Base-by-base conservation (phyloP, 2,797 vertebrate genomes). In the Hoplostethus atlanticus region DNA sequence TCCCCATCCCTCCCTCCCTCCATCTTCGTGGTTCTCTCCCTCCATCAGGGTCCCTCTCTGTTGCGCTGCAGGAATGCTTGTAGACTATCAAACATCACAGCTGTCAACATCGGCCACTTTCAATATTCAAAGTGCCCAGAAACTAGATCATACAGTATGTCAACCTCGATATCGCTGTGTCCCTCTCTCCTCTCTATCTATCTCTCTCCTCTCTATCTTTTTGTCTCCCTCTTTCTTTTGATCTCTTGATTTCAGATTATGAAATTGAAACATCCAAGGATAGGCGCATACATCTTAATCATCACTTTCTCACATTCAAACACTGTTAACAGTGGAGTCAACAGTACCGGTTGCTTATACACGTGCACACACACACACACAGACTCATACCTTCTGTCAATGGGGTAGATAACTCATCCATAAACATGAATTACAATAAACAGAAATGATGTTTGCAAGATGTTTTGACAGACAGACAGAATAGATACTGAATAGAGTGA, bases 391-490 rank as follows among this genome's bases (percentile, higher is more conserved):
- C 61, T 21, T 73, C 67, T 68, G 67, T 73, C 64, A 73, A 55
- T 40, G 51, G 64, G 65, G 71, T 52, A 76, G 65, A 76, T 77
- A 68, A 57, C 68, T 85, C 86, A 84, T 84, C 65, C 68, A 89
- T 90, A 89, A 82, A 84, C 60, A 87, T 87, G 68, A 76, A 36
- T 68, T 58, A 48, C 78, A 80, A 85, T 81, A 87, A 85, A 79
- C 77, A 84, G 71, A 77, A 74, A 77, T 72, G 2, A 73, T 83
- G 81, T 87, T 83, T 81, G 75, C 2, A 13, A 76, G 75, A 76
- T 71, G 75, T 85, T 89, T 81, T 67, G 75, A 86, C 61, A 67
- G 73, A 59, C 44, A 63, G 76, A 65, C 5, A 40, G 77, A 48
- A 28, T 57, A 47, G 51, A 64, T 8, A 28, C 28, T 28, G 28